phyloP scores from a whole-genome alignment of 2,797 vertebrate genomes.

The Rhabdomys pumilio region DNA sequence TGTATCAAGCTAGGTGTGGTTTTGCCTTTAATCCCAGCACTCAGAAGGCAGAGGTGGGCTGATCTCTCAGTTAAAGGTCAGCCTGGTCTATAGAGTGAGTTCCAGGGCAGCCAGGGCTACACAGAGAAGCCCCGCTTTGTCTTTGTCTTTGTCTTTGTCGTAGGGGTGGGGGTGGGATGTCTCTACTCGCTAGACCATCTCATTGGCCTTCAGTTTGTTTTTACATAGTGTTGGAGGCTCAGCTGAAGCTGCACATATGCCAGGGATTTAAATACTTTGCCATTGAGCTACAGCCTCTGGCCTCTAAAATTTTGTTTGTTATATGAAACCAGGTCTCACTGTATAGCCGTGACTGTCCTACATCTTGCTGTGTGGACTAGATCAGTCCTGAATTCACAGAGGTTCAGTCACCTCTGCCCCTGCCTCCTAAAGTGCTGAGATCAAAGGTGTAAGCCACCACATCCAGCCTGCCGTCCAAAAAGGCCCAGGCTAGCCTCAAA shows the following conservation, averaged over 20 bases:
- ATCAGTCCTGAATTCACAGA: not conserved
- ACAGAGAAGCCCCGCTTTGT: not conserved
- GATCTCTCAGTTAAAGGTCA: not conserved
- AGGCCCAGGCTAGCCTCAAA: not conserved
- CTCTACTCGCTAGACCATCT: not conserved
- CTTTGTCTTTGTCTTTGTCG: not conserved
- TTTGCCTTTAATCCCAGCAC: not conserved
- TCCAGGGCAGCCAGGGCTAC: not conserved
- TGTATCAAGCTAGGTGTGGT: not conserved
- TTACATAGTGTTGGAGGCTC: not conserved
- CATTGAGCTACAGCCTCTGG: not conserved
- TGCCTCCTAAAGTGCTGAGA: not conserved
- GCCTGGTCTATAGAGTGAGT: not conserved
- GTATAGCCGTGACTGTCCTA: not conserved
- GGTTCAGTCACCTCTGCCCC: not conserved
- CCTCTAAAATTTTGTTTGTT: not conserved
- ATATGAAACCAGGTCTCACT: not conserved
- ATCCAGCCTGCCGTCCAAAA: not conserved
- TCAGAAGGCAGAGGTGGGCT: not conserved
- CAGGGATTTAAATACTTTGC: not conserved
- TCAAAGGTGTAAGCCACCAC: not conserved
- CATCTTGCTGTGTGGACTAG: not conserved
- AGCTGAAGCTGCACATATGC: not conserved
- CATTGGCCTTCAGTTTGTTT: not conserved
- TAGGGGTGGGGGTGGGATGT: not conserved